Evolutionary conservation across 2,797 vertebrate genomes (phyloP).

Genomic region (Cyprinella venusta): DNA sequence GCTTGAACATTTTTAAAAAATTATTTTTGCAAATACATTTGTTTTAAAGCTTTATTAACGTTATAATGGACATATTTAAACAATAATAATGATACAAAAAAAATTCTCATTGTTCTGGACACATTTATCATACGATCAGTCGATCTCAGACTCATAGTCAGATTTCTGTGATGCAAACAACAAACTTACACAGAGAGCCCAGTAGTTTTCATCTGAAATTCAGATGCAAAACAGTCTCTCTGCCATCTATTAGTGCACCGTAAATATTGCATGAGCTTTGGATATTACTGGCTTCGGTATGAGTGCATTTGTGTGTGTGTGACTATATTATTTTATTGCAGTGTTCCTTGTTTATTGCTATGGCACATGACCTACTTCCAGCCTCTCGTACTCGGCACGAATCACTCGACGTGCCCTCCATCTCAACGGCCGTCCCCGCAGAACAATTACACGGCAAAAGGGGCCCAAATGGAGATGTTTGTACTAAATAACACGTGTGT

Average conservation of each 20-base stretch:
- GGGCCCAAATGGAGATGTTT: conserved; percentile 99
- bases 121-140: background rate
- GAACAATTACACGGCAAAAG: conserved; percentile 92
- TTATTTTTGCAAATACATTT: no score
- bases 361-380: conserved; percentile 81
- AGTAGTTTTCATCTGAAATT: conserved; percentile 79
- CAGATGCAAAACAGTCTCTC: conserved; percentile 69
- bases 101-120: background rate
- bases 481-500: conserved; percentile 99
- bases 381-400: conserved; percentile 64
- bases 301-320: conserved; percentile 30
- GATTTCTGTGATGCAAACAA: conserved; percentile 33
- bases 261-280: conserved; percentile 87
- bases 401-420: conserved; percentile 72
- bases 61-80: background rate
- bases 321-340: conserved; percentile 82
- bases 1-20: no score
- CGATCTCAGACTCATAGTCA: no score
- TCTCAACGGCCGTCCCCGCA: conserved; percentile 82
- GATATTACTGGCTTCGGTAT: conserved; percentile 56
- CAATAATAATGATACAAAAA: background rate
- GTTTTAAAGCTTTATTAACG: background rate
- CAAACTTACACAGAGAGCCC: conserved; percentile 54
- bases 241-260: conserved; percentile 83
- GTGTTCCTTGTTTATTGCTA: conserved; percentile 78